phyloP scores from a whole-genome alignment of 2,888 invertebrate species.

The Cosmorhoe ocellata region DNA sequence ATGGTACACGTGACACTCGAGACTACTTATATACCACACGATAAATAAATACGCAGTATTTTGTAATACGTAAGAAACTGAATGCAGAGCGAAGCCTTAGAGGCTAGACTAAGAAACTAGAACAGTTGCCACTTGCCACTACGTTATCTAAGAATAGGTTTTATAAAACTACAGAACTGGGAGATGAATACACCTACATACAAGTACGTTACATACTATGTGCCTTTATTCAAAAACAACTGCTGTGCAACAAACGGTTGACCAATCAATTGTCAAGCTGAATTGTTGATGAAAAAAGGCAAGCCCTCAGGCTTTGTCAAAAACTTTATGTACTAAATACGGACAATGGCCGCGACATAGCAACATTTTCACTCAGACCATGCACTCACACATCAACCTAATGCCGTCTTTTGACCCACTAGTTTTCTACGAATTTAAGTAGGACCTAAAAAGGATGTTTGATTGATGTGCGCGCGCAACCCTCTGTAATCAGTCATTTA shows the following conservation, averaged over 20 bases:
- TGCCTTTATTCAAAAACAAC: slow-evolving; percentile 7
- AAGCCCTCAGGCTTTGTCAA: slow-evolving; percentile 1
- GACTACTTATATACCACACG: slow-evolving; percentile 19
- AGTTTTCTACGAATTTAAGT: slow-evolving; percentile 16
- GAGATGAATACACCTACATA: slow-evolving; percentile 12
- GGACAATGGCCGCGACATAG: slow-evolving; percentile 5
- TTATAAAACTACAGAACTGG: slow-evolving; percentile 19
- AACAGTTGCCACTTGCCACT: slow-evolving; percentile 24
- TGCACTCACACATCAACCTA: slow-evolving; percentile 24
- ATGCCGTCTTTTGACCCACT: slow-evolving; percentile 4
- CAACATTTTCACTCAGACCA: slow-evolving; percentile 11
- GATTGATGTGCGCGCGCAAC: slow-evolving; percentile 18
- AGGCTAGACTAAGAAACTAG: slow-evolving; percentile 19
- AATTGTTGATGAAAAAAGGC: slow-evolving; percentile 2
- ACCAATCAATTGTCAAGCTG: too few relatives aligned
- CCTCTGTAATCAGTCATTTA: slow-evolving; percentile 10
- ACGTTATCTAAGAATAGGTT: slow-evolving; percentile 5
- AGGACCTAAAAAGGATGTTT: slow-evolving; percentile 10
- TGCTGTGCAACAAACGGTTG: not conserved
- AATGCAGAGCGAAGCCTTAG: slow-evolving; percentile 28
- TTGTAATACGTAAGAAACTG: slow-evolving; percentile 21
- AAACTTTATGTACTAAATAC: slow-evolving; percentile 12
- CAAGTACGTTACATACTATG: not conserved
- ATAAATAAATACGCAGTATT: slow-evolving; percentile 37
- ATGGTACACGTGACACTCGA: slow-evolving; percentile 20